Percentiles rank a stretch among this genome's conserved stretches.
Evolutionary conservation across 2,888 invertebrate species (phyloP).

Genomic region (Tortrix viridana): DNA sequence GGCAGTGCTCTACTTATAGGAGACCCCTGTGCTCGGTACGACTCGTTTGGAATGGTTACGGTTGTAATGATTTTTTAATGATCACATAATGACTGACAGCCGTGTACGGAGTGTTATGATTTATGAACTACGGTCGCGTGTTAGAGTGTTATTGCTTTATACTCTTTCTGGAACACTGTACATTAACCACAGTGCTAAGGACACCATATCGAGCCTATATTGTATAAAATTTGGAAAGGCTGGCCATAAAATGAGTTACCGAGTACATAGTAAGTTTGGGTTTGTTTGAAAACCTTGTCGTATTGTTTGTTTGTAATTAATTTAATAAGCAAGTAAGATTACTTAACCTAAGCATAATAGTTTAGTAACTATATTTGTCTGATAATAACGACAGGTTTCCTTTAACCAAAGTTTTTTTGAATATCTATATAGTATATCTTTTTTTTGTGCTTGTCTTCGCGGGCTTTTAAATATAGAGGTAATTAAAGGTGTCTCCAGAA

Average conservation of each 20-base stretch:
- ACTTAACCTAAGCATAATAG: not conserved
- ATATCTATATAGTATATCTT: too few species aligned
- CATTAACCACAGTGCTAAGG: conserved; percentile 30
- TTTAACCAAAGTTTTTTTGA: too few species aligned
- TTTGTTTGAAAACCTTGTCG: conserved; percentile 44
- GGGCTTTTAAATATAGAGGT: too few species aligned
- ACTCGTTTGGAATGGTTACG: conserved; percentile 37
- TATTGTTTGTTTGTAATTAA: conserved; percentile 51
- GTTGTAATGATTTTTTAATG: conserved; percentile 81
- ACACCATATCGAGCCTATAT: too few species aligned
- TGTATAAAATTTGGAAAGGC: too few species aligned
- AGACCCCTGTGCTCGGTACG: conserved; percentile 19
- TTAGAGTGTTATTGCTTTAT: conserved; percentile 36
- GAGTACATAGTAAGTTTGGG: conserved; percentile 42
- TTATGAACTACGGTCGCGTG: conserved; percentile 73
- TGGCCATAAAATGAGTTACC: not conserved
- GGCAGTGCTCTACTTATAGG: conserved; percentile 13
- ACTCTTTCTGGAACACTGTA: conserved; percentile 31
- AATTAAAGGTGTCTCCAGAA: too few species aligned
- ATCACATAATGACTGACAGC: conserved; percentile 74
- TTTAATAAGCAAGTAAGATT: conserved; percentile 30
- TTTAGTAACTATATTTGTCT: not conserved
- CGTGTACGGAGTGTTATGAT: conserved; percentile 63
- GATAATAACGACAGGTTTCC: too few species aligned
- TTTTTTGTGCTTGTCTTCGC: too few species aligned